A percentile compares a stretch with the other conserved stretches of the same genome.
Conservation (phyloP, 1,140 invertebrate genomes). For the Reticulitermes speratus region DNA sequence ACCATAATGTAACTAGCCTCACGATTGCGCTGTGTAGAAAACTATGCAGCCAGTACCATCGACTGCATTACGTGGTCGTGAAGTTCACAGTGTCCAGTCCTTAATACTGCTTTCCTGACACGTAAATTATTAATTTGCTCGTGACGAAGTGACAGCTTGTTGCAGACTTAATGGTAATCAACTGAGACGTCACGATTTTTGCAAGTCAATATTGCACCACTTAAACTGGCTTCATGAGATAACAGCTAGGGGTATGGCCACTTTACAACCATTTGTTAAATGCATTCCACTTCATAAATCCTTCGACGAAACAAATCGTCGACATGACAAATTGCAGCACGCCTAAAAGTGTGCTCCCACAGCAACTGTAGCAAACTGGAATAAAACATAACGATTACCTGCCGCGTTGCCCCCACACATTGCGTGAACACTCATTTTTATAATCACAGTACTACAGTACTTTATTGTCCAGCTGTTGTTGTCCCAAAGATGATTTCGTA, state of each 20-base stretch:
- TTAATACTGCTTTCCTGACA: no score
- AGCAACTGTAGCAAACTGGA: background rate
- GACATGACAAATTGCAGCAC: background rate
- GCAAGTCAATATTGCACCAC: background rate
- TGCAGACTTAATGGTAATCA: no score
- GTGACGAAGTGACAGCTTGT: no score
- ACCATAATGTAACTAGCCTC: no score
- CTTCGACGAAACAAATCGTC: no score
- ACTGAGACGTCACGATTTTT: no score
- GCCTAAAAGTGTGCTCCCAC: background rate
- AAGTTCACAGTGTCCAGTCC: no score
- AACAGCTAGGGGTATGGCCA: background rate
- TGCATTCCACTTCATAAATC: background rate
- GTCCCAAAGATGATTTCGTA: background rate
- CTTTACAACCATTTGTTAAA: background rate
- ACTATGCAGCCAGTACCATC: no score
- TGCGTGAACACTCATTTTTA: background rate
- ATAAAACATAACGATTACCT: background rate
- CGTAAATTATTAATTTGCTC: no score
- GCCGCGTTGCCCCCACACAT: background rate
- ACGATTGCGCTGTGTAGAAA: no score
- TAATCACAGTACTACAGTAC: background rate
- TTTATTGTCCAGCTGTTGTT: background rate
- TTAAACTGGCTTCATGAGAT: background rate
- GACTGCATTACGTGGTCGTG: no score